Base-by-base conservation (phyloP, 1,140 invertebrate genomes). In the Calephelis virginiensis region DNA sequence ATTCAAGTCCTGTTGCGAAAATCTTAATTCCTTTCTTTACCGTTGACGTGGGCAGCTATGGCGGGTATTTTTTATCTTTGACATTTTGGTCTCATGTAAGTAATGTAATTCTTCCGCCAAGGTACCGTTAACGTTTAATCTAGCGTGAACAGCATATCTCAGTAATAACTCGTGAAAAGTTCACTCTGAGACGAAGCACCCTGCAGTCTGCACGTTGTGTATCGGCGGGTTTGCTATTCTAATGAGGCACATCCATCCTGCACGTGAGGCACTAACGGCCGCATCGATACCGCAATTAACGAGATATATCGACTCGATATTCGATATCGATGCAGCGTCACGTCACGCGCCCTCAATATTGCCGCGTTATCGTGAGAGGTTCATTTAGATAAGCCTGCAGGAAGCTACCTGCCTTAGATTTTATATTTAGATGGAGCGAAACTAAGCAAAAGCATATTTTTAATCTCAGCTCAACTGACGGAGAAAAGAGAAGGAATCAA, bases 301-400 rank as follows among this genome's bases (percentile, higher is more conserved):
- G 60, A 59, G 70, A 71, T 66, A 61, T 70, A 71, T 71, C 72
- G 70, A 73, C 69, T 68, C 70, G 71, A 67, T 72, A 72, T 61
- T 45, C 46, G 43, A 17, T 47, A 46, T 62, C 46, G 61, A 17
- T n/a, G 43, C 56, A 38, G 40, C 66, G 69, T 53, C 45, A 62
- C 72, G 74, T 72, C 74, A 74, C 74, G 72, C 70, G 68, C 67
- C 70, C 70, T 68, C 74, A 71, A 77, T 77, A 70, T 72, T 71
- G 48, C 75, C 66, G 66, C 46, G 64, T 50, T 67, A 66, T 73
- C 70, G 72, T 74, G 77, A 73, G 70, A 69, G 64, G 64, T 70
- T 65, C 71, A 70, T 73, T 73, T 73, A 73, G 68, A 73, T 73
- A 73, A 71, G 69, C 69, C 61, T 62, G 61, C 62, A 60, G 59